A percentile compares a stretch with the other conserved stretches of the same genome.
phyloP scores from a whole-genome alignment of 2,888 invertebrate species.

The Caenorhabditis becei region DNA sequence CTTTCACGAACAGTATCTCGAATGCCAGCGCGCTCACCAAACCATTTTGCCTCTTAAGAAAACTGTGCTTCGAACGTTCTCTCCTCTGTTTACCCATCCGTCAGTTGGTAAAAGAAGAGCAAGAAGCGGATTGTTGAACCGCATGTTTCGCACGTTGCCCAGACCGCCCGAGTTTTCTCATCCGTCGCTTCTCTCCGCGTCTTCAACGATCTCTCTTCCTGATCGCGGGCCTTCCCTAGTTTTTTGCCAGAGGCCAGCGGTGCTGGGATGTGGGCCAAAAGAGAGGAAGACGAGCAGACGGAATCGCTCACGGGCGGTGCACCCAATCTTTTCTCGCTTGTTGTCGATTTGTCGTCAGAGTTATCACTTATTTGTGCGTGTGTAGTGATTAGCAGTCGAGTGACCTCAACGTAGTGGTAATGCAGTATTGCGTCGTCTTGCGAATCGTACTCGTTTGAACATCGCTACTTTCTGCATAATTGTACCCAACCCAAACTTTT shows the following conservation, averaged over 20 bases:
- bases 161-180: slow-evolving; percentile 46
- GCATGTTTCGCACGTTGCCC: slow-evolving; percentile 59
- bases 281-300: slow-evolving; percentile 31
- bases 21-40: background rate
- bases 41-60: background rate
- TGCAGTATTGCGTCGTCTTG: background rate
- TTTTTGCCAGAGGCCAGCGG: slow-evolving; percentile 1
- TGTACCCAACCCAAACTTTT: too few relatives aligned
- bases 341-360: slow-evolving; percentile 19
- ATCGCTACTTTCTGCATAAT: too few relatives aligned
- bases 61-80: slow-evolving; percentile 27
- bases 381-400: background rate
- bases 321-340: slow-evolving; percentile 29
- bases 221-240: slow-evolving; percentile 13
- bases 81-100: slow-evolving; percentile 46
- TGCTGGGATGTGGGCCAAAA: slow-evolving; percentile 11
- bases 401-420: slow-evolving; percentile 5
- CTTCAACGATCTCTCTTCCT: slow-evolving; percentile 1
- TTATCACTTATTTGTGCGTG: slow-evolving; percentile 12
- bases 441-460: too few relatives aligned
- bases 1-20: background rate
- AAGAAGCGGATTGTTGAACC: slow-evolving; percentile 28
- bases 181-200: background rate
- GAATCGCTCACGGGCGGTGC: slow-evolving; percentile 49
- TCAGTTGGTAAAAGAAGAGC: slow-evolving; percentile 18